Evolutionary conservation across 2,888 invertebrate species (phyloP).

Genomic region (Carcina quercana): DNA sequence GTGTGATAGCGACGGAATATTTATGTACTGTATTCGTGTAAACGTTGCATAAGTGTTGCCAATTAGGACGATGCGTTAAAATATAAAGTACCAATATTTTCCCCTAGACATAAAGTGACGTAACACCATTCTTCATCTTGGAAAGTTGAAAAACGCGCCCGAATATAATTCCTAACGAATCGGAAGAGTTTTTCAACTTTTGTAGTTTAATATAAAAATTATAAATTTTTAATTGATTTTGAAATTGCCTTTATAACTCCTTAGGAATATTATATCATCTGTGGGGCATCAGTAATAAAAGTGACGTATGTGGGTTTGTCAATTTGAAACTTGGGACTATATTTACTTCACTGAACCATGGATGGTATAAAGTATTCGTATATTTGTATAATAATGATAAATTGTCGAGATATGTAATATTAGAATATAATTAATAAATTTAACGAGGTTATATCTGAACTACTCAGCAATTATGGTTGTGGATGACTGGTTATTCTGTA

Average conservation of each 20-base stretch:
- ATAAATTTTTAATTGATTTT: conserved; percentile 1
- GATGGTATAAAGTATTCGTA: conserved; percentile 24
- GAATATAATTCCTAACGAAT: too few relatives aligned
- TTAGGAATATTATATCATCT: conserved; percentile 22
- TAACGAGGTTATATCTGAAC: conserved; percentile 46
- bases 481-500: too few relatives aligned
- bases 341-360: conserved; percentile 10
- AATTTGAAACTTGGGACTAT: conserved; percentile 5
- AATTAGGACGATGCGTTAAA: too few relatives aligned
- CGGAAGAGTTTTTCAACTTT: too few relatives aligned
- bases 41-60: too few relatives aligned
- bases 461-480: conserved; percentile 37
- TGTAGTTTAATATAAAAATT: too few relatives aligned
- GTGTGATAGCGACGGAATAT: too few relatives aligned
- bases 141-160: too few relatives aligned
- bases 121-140: too few relatives aligned
- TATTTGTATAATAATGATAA: conserved; percentile 31
- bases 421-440: conserved; percentile 27
- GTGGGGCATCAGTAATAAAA: conserved; percentile 12
- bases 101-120: too few relatives aligned
- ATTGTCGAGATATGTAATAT: conserved; percentile 31
- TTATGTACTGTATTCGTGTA: too few relatives aligned
- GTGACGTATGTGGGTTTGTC: conserved; percentile 4
- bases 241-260: conserved; percentile 29
- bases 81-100: too few relatives aligned